Conservation (phyloP, 2,797 vertebrate genomes). For the Squalus acanthias region DNA sequence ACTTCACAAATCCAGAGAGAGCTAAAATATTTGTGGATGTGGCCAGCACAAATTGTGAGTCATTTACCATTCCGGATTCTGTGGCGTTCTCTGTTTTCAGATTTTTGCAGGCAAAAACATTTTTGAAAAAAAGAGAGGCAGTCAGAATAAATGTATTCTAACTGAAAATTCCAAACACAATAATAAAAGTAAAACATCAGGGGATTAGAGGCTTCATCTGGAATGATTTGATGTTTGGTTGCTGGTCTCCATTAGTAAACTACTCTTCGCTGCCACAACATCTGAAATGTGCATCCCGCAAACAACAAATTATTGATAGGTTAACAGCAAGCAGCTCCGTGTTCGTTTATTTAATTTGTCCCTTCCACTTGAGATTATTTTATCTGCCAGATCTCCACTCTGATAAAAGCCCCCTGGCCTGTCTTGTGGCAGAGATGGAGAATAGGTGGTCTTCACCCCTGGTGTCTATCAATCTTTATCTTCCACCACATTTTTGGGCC, state of each 20-base stretch:
- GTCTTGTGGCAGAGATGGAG: neutral
- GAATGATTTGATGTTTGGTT: neutral
- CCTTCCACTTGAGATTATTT: neutral
- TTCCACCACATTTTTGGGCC: neutral
- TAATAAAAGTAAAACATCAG: slow-evolving; percentile 6
- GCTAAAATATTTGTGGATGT: slow-evolving; percentile 5
- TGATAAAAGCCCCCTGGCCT: neutral
- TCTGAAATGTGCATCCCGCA: neutral
- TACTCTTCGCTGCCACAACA: neutral
- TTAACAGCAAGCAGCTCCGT: neutral
- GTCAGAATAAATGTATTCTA: neutral
- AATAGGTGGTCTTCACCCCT: neutral
- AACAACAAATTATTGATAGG: neutral
- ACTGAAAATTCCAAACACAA: neutral
- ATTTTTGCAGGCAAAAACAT: neutral
- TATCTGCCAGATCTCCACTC: neutral
- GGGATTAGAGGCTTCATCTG: neutral
- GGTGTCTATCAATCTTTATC: neutral
- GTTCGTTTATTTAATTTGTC: neutral
- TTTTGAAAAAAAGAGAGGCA: neutral
- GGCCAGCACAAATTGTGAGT: neutral
- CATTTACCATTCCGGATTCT: neutral
- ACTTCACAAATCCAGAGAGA: neutral
- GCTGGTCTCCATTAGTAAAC: neutral
- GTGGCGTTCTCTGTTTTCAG: neutral